phyloP scores from a whole-genome alignment of 2,797 vertebrate genomes.

The Melopsittacus undulatus region DNA sequence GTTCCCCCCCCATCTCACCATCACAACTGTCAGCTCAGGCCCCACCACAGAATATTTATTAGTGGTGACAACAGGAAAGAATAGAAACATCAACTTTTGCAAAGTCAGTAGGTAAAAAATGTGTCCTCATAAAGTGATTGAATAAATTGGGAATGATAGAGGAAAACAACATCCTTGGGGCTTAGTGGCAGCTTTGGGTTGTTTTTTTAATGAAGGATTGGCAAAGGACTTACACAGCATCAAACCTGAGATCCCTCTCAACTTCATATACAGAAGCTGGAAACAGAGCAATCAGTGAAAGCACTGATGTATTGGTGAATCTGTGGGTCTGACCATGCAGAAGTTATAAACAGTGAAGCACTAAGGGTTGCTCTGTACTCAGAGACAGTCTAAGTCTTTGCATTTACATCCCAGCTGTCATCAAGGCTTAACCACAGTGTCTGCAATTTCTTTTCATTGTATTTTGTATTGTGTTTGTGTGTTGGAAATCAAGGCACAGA shows the following conservation, averaged over 20 bases:
- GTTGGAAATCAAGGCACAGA: not conserved
- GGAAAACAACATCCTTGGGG: not conserved
- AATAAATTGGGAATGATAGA: not conserved
- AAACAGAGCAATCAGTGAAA: not conserved
- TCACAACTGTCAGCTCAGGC: not conserved
- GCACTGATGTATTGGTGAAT: rapidly evolving
- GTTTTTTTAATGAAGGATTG: not conserved
- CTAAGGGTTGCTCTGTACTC: not conserved
- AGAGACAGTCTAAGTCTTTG: not conserved
- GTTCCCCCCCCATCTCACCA: not conserved
- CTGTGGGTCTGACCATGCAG: not conserved
- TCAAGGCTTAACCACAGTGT: constrained; percentile 1
- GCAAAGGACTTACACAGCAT: not conserved
- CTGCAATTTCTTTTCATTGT: constrained; percentile 20
- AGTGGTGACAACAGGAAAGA: not conserved
- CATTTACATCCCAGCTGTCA: constrained; percentile 18
- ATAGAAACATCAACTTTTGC: not conserved
- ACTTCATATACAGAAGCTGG: not conserved
- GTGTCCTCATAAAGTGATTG: not conserved
- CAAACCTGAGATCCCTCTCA: not conserved
- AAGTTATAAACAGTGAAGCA: not conserved
- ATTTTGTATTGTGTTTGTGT: not conserved
- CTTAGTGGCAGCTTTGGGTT: not conserved
- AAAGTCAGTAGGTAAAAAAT: not conserved
- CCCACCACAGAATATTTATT: constrained; percentile 4